Percentiles rank a stretch among this genome's conserved stretches.
phyloP scores from a whole-genome alignment of 2,797 vertebrate species.

The Hippopotamyrus pictus region DNA sequence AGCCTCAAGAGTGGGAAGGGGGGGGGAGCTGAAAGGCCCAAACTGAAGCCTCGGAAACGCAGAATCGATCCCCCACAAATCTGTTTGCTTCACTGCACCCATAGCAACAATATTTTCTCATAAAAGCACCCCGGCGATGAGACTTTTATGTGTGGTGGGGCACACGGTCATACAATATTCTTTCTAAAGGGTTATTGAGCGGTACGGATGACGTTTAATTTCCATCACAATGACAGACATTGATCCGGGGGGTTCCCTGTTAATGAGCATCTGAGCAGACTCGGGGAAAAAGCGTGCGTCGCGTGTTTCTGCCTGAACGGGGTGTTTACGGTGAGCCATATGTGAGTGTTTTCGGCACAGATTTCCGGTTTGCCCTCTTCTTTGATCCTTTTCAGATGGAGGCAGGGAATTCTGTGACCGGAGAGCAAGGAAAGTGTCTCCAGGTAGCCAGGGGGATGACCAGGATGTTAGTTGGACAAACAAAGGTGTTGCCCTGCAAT shows the following conservation, averaged over 20 bases:
- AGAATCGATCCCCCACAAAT: constrained; percentile 8
- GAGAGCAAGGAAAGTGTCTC: neutral
- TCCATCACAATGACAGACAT: constrained; percentile 48
- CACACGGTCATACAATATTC: constrained; percentile 14
- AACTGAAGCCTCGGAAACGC: neutral
- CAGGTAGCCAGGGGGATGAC: neutral
- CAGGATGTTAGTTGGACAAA: neutral
- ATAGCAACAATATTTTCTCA: constrained; percentile 45
- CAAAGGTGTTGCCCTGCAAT: neutral
- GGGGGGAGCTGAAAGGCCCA: neutral
- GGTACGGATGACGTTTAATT: constrained; percentile 46
- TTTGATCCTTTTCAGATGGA: neutral
- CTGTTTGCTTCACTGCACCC: constrained; percentile 40
- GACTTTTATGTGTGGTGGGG: constrained; percentile 49
- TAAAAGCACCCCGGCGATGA: constrained; percentile 42
- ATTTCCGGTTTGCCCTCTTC: neutral
- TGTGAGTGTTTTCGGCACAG: neutral
- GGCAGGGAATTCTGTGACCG: neutral
- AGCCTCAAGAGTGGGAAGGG: neutral
- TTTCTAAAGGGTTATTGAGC: constrained; percentile 10
- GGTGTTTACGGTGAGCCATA: neutral
- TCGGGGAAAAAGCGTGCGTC: constrained; percentile 19
- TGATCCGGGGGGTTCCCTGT: constrained; percentile 44
- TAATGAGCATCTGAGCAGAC: constrained; percentile 40
- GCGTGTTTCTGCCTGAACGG: neutral